A percentile compares a stretch with the other conserved stretches of the same genome.
Evolutionary conservation across 2,797 vertebrate genomes (phyloP).

Genomic region (Micrastur ruficollis): DNA sequence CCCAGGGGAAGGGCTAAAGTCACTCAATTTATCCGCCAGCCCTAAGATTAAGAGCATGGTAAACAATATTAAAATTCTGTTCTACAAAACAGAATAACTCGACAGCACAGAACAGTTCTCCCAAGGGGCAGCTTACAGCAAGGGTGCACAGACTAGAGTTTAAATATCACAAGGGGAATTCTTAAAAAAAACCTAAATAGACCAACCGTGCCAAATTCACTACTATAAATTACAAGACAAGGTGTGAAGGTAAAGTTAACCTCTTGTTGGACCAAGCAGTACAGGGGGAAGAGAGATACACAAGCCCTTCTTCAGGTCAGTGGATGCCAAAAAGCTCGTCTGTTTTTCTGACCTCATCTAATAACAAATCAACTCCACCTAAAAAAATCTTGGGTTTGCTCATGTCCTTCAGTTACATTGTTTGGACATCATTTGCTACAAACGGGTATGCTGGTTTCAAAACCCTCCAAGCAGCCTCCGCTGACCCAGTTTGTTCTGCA

Average conservation of each 20-base stretch:
- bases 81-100: not conserved
- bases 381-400: not conserved
- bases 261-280: not conserved
- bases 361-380: not conserved
- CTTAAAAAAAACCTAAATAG: not conserved
- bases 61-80: slow-evolving; percentile 25
- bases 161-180: not conserved
- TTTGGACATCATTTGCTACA: not conserved
- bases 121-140: not conserved
- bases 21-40: slow-evolving; percentile 15
- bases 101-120: not conserved
- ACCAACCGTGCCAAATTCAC: not conserved
- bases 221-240: not conserved
- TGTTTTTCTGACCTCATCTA: not conserved
- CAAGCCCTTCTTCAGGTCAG: not conserved
- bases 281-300: not conserved
- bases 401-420: not conserved
- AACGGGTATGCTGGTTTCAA: not conserved
- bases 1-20: not conserved
- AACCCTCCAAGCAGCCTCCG: not conserved
- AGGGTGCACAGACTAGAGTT: not conserved
- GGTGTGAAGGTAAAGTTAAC: not conserved
- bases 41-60: not conserved
- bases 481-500: not conserved
- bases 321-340: not conserved